phyloP scores from a whole-genome alignment of 2,797 vertebrate species.

The Hippoglossus hippoglossus region DNA sequence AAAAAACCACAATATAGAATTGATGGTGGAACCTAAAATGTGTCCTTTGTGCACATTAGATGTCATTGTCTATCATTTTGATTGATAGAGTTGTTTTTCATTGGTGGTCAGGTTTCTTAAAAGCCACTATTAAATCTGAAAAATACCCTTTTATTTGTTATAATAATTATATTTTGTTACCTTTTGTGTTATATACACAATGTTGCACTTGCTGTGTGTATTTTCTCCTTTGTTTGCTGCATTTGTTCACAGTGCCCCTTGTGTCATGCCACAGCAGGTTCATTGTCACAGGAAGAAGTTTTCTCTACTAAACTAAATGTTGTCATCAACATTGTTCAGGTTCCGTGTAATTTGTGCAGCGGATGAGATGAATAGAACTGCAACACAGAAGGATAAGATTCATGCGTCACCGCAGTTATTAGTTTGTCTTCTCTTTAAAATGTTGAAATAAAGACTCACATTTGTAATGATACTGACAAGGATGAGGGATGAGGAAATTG shows the following conservation, averaged over 20 bases:
- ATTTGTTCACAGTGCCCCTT: slow-evolving; percentile 11
- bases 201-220: not conserved
- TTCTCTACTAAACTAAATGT: not conserved
- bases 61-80: too few species aligned
- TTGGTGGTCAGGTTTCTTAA: too few species aligned
- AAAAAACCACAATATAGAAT: too few species aligned
- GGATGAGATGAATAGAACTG: not conserved
- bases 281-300: slow-evolving; percentile 9
- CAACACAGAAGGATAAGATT: not conserved
- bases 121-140: too few species aligned
- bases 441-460: not conserved
- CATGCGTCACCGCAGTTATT: not conserved
- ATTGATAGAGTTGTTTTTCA: too few species aligned
- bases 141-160: too few species aligned
- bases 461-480: too few species aligned
- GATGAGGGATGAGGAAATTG: too few species aligned
- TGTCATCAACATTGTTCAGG: slow-evolving; percentile 1
- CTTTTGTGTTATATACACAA: not conserved
- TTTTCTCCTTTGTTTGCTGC: slow-evolving; percentile 27
- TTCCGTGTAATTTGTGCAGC: not conserved
- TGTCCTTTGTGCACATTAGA: too few species aligned
- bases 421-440: not conserved
- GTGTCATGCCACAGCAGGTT: slow-evolving; percentile 40
- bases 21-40: too few species aligned
- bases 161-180: not conserved